A percentile compares a stretch with the other conserved stretches of the same genome.
Evolutionary conservation across 2,888 invertebrate genomes (phyloP).

Genomic region (Cloeon dipterum): DNA sequence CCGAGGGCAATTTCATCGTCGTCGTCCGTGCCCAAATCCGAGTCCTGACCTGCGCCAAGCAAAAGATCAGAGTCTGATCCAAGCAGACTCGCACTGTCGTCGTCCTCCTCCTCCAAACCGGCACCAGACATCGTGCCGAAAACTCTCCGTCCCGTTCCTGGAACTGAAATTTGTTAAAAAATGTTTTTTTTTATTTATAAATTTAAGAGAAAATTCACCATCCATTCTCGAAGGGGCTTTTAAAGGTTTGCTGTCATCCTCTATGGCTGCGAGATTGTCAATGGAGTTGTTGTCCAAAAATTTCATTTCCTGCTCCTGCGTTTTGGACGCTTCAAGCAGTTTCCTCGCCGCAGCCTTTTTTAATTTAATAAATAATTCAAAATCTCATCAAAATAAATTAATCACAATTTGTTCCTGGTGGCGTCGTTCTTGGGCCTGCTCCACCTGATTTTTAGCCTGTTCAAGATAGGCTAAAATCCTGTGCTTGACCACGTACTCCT

Average conservation of each 20-base stretch:
- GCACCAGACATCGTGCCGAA: neutral
- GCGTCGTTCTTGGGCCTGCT: neutral
- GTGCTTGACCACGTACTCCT: neutral
- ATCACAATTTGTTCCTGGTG: neutral
- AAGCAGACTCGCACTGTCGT: neutral
- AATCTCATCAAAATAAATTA: neutral
- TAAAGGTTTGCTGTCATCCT: neutral
- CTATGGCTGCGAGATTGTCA: neutral
- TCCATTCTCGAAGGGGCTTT: neutral
- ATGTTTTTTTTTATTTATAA: neutral
- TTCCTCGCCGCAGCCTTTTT: neutral
- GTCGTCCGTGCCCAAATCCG: neutral
- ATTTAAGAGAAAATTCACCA: neutral
- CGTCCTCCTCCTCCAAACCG: neutral
- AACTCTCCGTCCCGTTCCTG: neutral
- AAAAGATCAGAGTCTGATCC: neutral
- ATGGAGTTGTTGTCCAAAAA: neutral
- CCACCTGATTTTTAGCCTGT: neutral
- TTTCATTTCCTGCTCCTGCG: neutral
- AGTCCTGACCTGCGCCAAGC: neutral
- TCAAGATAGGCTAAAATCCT: neutral
- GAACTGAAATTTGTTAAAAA: neutral
- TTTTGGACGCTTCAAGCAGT: neutral
- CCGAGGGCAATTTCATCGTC: slow-evolving; percentile 1
- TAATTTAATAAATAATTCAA: no score